Evolutionary conservation across 2,113 vertebrate species (phyloP), one percentile per base, ranked within the genome.

Genomic region (Peromyscus californicus): DNA sequence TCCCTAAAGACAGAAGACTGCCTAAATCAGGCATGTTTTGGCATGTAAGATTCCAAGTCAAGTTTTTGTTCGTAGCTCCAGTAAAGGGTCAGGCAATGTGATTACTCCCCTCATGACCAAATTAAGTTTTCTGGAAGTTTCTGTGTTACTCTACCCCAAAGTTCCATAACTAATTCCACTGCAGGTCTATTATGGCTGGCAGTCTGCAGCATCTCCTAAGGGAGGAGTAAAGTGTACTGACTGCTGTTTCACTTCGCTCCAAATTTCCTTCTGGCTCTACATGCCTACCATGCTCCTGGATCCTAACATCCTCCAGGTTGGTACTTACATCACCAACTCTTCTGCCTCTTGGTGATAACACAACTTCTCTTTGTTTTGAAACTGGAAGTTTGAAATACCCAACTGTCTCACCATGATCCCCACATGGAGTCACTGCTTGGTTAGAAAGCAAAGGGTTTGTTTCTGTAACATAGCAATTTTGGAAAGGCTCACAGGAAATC

Each of bases 401-500:
- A 15, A 3, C 5, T 36, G 8, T 7, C 21, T 93, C 5, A 0
- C 24, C 65, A n/a, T 0, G 51, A 8, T 29, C 1, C 12, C 36
- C 17, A 10, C 0, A 3, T 21, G 22, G 7, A 94, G 61, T 89
- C 45, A 76, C 0, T 48, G 2, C 3, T 48, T 61, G 67, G 4
- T 39, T 70, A 15, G 54, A 91, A 74, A 17, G 19, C 80, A 69
- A 31, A 61, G 42, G 21, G 12, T 33, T 75, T 54, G 75, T 22
- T 33, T 91, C 83, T 10, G 57, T 39, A 78, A n/a, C 54, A 72
- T 24, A 51, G 9, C 0, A 31, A 2, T 29, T n/a, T 54, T 45
- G 8, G 48, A 76, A 92, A 61, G 2, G 69, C 24, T 31, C 26
- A 70, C 7, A 5, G 1, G 1, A 31, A 7, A 75, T 72, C 11